phyloP scores from a whole-genome alignment of 2,113 vertebrate species.

The Pachycephala philippinensis region DNA sequence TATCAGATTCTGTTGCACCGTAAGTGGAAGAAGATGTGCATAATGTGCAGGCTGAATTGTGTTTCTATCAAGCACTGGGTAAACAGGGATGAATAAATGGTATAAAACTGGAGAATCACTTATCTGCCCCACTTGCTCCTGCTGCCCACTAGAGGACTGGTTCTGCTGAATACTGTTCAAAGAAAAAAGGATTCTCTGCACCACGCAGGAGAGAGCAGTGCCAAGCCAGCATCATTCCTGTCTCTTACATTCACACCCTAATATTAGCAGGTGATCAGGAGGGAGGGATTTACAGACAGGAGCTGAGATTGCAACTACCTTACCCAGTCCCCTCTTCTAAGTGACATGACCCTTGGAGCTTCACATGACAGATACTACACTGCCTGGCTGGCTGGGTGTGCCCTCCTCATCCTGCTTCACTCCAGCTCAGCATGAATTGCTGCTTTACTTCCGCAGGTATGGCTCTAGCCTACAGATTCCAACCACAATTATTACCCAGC shows the following conservation, averaged over 20 bases:
- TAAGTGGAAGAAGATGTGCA: background rate
- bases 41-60: background rate
- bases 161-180: background rate
- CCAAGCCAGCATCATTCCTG: background rate
- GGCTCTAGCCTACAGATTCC: background rate
- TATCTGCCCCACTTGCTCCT: background rate
- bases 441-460: background rate
- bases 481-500: background rate
- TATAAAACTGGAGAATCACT: background rate
- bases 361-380: fast-evolving
- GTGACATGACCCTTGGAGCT: background rate
- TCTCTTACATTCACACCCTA: background rate
- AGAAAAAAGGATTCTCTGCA: background rate
- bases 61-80: background rate
- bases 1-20: background rate
- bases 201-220: fast-evolving
- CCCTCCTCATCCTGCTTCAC: background rate
- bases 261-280: background rate
- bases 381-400: background rate
- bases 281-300: background rate
- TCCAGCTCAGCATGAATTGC: background rate
- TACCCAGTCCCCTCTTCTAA: background rate
- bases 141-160: background rate
- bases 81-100: background rate
- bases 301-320: background rate